These are phyloP conservation scores for Drosophila melanocephala DNA, from an alignment of 2,888 invertebrate genomes.

Conservation along the genomic window DNA sequence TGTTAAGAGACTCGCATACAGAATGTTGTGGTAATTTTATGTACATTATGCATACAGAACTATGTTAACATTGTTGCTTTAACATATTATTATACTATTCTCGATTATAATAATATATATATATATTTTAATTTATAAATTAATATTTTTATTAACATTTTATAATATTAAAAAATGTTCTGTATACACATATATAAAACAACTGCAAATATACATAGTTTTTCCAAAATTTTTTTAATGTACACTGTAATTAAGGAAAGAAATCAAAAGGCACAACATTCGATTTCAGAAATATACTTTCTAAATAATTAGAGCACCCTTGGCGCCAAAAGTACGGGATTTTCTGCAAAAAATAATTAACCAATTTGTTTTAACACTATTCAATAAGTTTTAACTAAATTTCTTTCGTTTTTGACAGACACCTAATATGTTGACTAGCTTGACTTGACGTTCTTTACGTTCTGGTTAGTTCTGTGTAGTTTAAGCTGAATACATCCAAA, in stretches of 20 bases:
- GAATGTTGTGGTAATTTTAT: too few relatives aligned
- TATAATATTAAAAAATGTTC: too few relatives aligned
- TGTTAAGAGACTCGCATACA: too few relatives aligned
- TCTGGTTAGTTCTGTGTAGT: background rate
- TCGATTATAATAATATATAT: too few relatives aligned
- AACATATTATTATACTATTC: too few relatives aligned
- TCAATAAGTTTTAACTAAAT: too few relatives aligned
- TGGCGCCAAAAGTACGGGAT: too few relatives aligned
- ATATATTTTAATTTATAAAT: background rate
- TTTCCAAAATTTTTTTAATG: background rate
- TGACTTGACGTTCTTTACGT: background rate
- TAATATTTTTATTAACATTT: background rate
- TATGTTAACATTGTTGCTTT: too few relatives aligned
- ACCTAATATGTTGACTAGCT: background rate
- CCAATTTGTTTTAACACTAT: too few relatives aligned
- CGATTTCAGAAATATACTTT: background rate
- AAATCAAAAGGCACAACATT: background rate
- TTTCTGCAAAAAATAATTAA: too few relatives aligned
- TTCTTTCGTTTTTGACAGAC: background rate
- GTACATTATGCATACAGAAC: too few relatives aligned
- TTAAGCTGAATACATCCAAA: background rate
- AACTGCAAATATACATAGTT: background rate
- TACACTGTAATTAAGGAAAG: background rate
- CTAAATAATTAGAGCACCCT: background rate
- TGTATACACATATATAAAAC: too few relatives aligned